Evolutionary conservation across 2,797 vertebrate genomes (phyloP), one percentile per base, ranked within the genome.

Genomic region (Caiman crocodilus): DNA sequence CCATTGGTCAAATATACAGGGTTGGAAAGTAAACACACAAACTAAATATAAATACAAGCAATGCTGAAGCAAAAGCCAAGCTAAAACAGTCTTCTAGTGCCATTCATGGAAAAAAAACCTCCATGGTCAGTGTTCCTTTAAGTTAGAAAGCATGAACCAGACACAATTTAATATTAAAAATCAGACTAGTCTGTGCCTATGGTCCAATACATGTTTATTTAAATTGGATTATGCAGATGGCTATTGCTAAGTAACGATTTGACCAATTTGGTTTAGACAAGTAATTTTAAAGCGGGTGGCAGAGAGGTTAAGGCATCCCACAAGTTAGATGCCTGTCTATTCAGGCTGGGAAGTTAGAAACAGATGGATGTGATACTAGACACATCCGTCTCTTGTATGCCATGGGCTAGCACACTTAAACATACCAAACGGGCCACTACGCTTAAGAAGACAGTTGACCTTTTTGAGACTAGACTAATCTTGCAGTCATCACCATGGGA

Each of bases 21-120:
- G 78, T 28, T 87, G 83, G 71, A 71, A 88, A 93, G 63, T 83
- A 87, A 94, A 88, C 30, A 79, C 82, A 80, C 69, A 73, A 90
- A 95, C 93, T 87, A 94, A 55, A 69, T 84, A 88, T 12, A 67
- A 67, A 30, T 50, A 50, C 42, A 67, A 67, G 20, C 64, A 18
- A 67, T 10, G 58, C 55, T 88, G 84, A 90, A 87, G 75, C 15
- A 85, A 88, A 94, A 95, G 64, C 25, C 74, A 80, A 93, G 92
- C 89, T 56, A 82, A 89, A 96, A 35, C 59, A 71, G 15, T 82
- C 67, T 71, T 88, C 61, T 73, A 83, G 76, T 58, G 58, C 58
- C 81, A 55, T 87, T 93, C 75, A 23, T 92, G 75, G n/a, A 91
- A 94, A 65, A 18, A 87, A n/a, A 14, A 60, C 61, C 61, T 61